Evolutionary conservation across 2,888 invertebrate genomes (phyloP), one percentile per base, ranked within the genome.

Genomic region (Lasius fuliginosus): DNA sequence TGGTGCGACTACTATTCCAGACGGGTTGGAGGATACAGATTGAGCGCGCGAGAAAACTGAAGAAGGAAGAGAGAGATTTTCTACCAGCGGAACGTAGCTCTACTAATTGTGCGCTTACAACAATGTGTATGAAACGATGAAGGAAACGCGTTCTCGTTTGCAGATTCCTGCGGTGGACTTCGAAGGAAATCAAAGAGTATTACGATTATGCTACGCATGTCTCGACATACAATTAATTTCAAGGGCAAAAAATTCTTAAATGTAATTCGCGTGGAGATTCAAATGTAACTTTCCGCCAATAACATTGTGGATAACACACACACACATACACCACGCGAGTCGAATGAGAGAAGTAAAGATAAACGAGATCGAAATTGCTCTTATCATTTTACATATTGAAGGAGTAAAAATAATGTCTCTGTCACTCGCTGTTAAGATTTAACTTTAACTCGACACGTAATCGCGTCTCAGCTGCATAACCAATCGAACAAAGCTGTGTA

Each of bases 381-480:
- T 69, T 30, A 40, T 67, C 65, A 46, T 60, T 69, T 69, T 60
- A 71, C 3, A 49, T 71, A 69, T 49, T 69, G 12, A 33, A 79
- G 9, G 56, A 76, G 4, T 65, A 46, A 69, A 23, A 23, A 12
- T 62, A 69, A 79, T 69, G 56, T 77, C 53, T 53, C 46, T 67
- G 71, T 82, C 56, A 76, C 74, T 88, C 76, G 73, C 71, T 81
- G 81, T 88, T 87, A 67, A 88, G 30, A 75, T 86, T 82, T 85
- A 84, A 74, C 79, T 74, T 75, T 56, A 76, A 85, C 76, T 87
- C 77, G 83, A 85, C 76, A 73, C 82, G 76, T 89, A 84, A 88
- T 84, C 86, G 82, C 84, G 68, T 86, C 84, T 73, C 73, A 83
- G 73, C 79, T 74, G 83, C 85, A 85, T 89, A 84, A 84, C 64